Evolutionary conservation across 2,113 vertebrate genomes (phyloP), one percentile per base, ranked within the genome.

Genomic region (Thalassoma bifasciatum): DNA sequence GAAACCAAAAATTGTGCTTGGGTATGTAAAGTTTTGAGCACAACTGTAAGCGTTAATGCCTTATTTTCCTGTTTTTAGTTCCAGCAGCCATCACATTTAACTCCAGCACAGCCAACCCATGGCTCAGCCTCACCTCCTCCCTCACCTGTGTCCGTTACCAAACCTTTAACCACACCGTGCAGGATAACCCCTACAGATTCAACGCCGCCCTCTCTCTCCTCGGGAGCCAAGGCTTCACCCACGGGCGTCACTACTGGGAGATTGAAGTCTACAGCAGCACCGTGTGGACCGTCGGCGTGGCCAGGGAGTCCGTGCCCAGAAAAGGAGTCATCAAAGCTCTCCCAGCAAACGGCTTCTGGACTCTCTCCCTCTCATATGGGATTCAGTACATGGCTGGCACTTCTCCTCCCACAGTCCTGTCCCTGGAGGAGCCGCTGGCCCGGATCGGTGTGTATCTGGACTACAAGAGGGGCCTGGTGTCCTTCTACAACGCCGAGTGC

Each of bases 211-310:
- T 94, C 74, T 95, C 93, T 0, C 90, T 95, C 62, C 89, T 95
- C 7, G 94, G 88, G 6, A 94, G 92, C 60, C 93, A 94, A 86
- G 92, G 93, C 40, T 94, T 95, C 88, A 93, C 91, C 30, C 91
- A 94, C 0, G 94, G 94, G 7, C 92, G 93, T 12, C 93, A 94
- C 80, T 95, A 95, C 90, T 95, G 94, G 94, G 94, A 95, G 87
- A 93, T 95, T 0, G 93, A 94, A 58, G 94, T 95, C 30, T 93
- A 93, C 79, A 95, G 93, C 89, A 94, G 93, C 87, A 92, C 94
- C 0, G 94, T 94, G 23, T 95, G 94, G 94, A 94, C 93, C 0
- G 92, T 94, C 8, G 94, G 94, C 2, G 94, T 94, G 54, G 94
- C 94, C 3, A 86, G 93, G 1, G 94, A 95, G 80, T 93, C 94